Base-by-base conservation (phyloP, 2,888 invertebrate genomes). In the Tiliacea aurago region DNA sequence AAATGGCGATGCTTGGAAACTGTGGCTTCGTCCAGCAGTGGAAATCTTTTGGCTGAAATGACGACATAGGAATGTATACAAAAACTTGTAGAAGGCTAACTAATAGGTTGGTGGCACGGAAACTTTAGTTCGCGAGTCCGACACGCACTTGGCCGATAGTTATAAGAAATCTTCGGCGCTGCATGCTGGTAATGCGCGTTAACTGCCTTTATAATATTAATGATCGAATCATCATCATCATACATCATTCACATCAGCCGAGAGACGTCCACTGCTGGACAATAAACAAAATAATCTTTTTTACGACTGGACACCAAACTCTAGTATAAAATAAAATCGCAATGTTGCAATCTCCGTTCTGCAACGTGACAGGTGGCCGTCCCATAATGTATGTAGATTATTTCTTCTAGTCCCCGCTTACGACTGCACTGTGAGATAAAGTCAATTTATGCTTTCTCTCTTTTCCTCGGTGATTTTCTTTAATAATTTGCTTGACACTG, bases 351-450 rank as follows among this genome's bases (percentile, higher is more conserved):
- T 73, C 78, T 73, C 47, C 59, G 37, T 62, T 58, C 45, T 61
- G 45, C 61, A 63, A 65, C 37, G 79, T 74, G 78, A 72, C 76
- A 84, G 83, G 78, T 70, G 64, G 51, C 69, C 55, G 76, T 67
- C 76, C 63, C 78, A 78, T 85, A 78, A 85, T 64, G 55, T 76
- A 74, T 68, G 68, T 68, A 84, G 73, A 76, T 84, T 84, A 85
- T 84, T 76, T 79, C 78, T 72, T 70, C 62, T 63, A 66, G 74
- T 70, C 55, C 55, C 47, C 49, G 66, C 72, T 84, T 76, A 73
- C 71, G 71, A 81, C 70, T 75, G 83, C 73, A 66, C 59, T 59
- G 64, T 15, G 37, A 78, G 82, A 76, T 83, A 83, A 71, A 68
- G 64, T 23, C 61, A 75, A 63, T 84, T 74, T 82, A 84, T 70